A percentile compares a stretch with the other conserved stretches of the same genome.
Conservation (phyloP, 1,140 invertebrate genomes). For the Caenorhabditis briggsae region DNA sequence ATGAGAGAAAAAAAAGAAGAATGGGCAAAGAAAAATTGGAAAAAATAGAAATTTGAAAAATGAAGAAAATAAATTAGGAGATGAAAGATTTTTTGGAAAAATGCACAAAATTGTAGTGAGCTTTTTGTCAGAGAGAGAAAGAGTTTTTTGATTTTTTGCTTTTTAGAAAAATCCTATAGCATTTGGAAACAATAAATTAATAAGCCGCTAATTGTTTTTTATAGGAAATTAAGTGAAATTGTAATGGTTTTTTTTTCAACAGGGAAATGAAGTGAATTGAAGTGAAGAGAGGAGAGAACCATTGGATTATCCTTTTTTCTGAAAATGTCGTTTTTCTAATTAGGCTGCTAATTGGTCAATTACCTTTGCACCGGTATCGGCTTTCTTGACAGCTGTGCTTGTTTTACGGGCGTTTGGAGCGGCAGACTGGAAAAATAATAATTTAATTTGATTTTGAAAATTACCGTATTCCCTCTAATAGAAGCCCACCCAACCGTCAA, state of each 20-base stretch:
- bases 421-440: slow-evolving; percentile 4
- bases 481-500: too few species aligned
- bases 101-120: slow-evolving; percentile 38
- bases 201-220: not conserved
- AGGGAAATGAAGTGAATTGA: slow-evolving; percentile 5
- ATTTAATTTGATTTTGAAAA: not conserved
- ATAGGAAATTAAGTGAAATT: not conserved
- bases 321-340: not conserved
- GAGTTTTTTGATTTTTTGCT: too few species aligned
- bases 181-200: slow-evolving; percentile 1
- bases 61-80: not conserved
- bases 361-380: slow-evolving; percentile 61
- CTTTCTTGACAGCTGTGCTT: slow-evolving; percentile 63
- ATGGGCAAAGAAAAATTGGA: not conserved
- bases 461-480: too few species aligned
- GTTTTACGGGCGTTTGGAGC: slow-evolving; percentile 61
- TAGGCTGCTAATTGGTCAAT: not conserved
- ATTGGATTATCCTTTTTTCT: slow-evolving; percentile 24
- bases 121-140: slow-evolving; percentile 5
- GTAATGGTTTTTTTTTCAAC: not conserved
- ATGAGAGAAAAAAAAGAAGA: not conserved
- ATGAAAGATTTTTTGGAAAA: not conserved
- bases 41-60: not conserved
- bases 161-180: not conserved
- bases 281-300: not conserved